Evolutionary conservation across 2,888 invertebrate species (phyloP).

Genomic region (Phasia obesa): DNA sequence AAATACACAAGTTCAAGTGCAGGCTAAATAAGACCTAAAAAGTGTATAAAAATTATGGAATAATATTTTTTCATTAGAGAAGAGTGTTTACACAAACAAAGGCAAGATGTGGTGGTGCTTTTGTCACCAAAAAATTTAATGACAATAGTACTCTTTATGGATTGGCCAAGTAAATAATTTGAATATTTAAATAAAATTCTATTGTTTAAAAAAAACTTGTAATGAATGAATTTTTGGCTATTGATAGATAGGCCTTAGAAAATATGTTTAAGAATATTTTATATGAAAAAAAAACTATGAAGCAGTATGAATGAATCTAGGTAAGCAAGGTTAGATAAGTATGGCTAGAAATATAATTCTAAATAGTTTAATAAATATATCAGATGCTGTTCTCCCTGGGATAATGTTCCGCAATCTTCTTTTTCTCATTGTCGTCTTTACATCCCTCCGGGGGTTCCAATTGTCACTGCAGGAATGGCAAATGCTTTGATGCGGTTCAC

Average conservation of each 20-base stretch:
- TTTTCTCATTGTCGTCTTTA: no score
- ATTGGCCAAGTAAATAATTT: constrained; percentile 50
- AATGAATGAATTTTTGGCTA: background rate
- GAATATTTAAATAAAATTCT: constrained; percentile 8
- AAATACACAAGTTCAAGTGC: constrained; percentile 66
- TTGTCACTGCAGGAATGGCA: no score
- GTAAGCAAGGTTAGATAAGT: no score
- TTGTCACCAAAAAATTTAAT: constrained; percentile 8
- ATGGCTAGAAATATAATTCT: no score
- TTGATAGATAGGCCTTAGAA: background rate
- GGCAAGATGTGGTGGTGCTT: constrained; percentile 19
- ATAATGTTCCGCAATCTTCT: no score
- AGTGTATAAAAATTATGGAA: background rate
- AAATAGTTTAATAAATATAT: no score
- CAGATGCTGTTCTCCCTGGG: no score
- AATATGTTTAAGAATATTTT: constrained; percentile 1
- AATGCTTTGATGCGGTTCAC: no score
- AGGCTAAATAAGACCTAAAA: constrained; percentile 51
- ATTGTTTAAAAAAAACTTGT: background rate
- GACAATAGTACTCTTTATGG: constrained; percentile 54
- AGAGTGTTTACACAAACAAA: constrained; percentile 16
- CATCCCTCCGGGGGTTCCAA: no score
- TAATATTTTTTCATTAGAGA: constrained; percentile 4
- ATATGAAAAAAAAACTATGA: no score
- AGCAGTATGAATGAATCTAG: no score